Evolutionary conservation across 2,113 vertebrate species (phyloP), one percentile per base, ranked within the genome.

Genomic region (Gobio gobio): DNA sequence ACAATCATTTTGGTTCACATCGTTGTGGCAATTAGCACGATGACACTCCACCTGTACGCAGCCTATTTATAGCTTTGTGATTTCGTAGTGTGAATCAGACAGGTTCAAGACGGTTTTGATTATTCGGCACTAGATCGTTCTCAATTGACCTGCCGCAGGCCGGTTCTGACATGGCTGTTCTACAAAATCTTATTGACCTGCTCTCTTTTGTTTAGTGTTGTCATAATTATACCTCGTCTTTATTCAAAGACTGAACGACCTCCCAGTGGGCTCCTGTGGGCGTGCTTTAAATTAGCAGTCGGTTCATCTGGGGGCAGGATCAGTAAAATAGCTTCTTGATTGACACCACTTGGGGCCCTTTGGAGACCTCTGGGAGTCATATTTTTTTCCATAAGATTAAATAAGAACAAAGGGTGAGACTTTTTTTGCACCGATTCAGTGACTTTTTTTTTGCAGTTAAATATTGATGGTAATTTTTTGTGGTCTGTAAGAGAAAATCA

Each of bases 1-100:
- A 90, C 92, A 94, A 94, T 95, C 92, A 93, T 90, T 94, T 93
- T 93, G 92, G 92, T 93, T 94, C 90, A 81, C 70, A 88, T 88
- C 90, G 91, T 93, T 92, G 92, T 88, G 90, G 90, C 90, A 91
- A 93, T 93, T 93, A 91, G 90, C 88, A 90, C 92, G 93, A 93
- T 93, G 92, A 94, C 88, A 87, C 86, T 73, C 89, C 94, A 94
- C 92, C 93, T 95, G 93, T 94, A 93, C 88, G 66, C 88, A 88
- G 91, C 92, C 91, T 83, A 91, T 93, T 91, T 92, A 92, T 92
- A 91, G 88, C 91, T 93, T 90, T 90, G 90, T 91, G 88, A 92
- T 93, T 56, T 90, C 92, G 92, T 85, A 85, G 61, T 87, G 77
- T 47, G 54, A 78, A 72, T 85, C 75, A 73, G 63, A 64, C 72